phyloP scores from a whole-genome alignment of 37 sponge, comb jelly and placozoan species.

The Cladorhizidae sp. region DNA sequence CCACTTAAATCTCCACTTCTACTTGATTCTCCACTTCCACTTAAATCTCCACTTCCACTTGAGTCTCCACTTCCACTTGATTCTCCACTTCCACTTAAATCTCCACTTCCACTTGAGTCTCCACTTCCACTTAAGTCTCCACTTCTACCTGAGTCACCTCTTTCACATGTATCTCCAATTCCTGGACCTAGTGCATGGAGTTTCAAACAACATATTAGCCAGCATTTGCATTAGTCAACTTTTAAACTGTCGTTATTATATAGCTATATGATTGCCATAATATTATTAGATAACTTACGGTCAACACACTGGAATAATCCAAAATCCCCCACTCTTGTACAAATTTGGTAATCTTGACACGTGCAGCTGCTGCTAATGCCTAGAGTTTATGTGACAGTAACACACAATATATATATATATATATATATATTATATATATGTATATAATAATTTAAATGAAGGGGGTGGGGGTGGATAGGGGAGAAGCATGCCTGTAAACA shows the following conservation, averaged over 20 bases:
- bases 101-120: too few species aligned
- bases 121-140: too few species aligned
- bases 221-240: not conserved
- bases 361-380: not conserved
- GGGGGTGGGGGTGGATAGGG: too few species aligned
- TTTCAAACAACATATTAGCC: not conserved
- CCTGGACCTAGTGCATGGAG: not conserved
- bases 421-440: too few species aligned
- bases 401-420: not conserved
- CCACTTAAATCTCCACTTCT: not conserved
- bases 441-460: not conserved
- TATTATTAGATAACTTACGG: not conserved
- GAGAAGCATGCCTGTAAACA: too few species aligned
- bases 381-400: not conserved
- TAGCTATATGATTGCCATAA: not conserved
- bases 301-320: conserved; percentile 10
- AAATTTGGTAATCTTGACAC: conserved; percentile 4
- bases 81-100: too few species aligned
- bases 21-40: too few species aligned
- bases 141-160: too few species aligned
- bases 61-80: too few species aligned
- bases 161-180: conserved; percentile 1
- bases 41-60: not conserved
- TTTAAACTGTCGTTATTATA: not conserved
- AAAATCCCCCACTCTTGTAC: conserved; percentile 16